Base-by-base conservation (phyloP, 23 tunicate genomes). In the Aplidium turbinatum region DNA sequence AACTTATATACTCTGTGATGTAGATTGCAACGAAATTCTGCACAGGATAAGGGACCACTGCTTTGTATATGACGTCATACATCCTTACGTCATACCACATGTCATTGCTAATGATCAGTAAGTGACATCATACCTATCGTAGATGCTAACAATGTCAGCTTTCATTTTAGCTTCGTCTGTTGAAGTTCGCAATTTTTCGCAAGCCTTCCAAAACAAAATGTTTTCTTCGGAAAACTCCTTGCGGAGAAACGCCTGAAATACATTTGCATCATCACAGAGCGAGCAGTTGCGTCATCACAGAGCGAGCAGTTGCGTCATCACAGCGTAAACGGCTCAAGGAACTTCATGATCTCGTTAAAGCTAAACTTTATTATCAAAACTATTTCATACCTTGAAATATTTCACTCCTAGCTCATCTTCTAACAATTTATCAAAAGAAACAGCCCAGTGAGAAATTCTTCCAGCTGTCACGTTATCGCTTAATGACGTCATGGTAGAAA, bases 191-290 rank as follows among this genome's bases (percentile, higher is more conserved):
- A 91, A 63, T 13, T 57, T 73, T 34, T 91, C 91, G 33, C 97
- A 84, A 0, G 90, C 97, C 34, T 77, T 77, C 86, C 86, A 91
- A 29, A 91, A 91, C 38, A 78, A 46, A 48, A 91, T 84, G 51
- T 91, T 91, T 42, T 91, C 97, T 58, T 91, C 86, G 1, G 97
- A 91, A 52, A 84, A 91, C 39, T 91, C 97, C 53, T 91, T 91
- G 31, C 87, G 53, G 30, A 91, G 83, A 68, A 83, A 91, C 30
- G 84, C 92, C 96, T 88, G 54, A 22, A 62, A 87, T 35, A 61
- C n/a, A n/a, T n/a, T n/a, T n/a, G n/a, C n/a, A n/a, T n/a, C n/a
- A n/a, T n/a, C n/a, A n/a, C n/a, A n/a, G n/a, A n/a, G n/a, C n/a
- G n/a, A n/a, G n/a, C n/a, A n/a, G n/a, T n/a, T n/a, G n/a, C n/a